Evolutionary conservation across 2,113 vertebrate genomes (phyloP), one percentile per base, ranked within the genome.

Genomic region (Pogonocichla stellata): DNA sequence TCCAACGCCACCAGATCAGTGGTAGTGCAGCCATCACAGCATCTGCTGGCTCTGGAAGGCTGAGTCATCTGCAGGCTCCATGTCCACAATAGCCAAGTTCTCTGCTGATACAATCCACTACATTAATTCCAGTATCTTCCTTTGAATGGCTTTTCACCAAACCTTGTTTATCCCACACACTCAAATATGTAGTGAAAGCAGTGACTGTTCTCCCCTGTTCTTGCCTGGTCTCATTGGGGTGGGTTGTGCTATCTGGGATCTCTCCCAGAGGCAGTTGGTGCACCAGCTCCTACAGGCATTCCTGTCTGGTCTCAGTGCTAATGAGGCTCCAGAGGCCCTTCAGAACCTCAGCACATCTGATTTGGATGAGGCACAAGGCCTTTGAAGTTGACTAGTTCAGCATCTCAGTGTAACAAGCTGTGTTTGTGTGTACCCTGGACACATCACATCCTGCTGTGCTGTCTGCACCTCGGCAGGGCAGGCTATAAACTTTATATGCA

Each of bases 131-230:
- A 77, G 40, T 16, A 43, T 34, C 19, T 45, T 38, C 85, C 93
- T 50, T 69, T 53, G 67, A 84, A 1, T 0, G 7, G 15, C 71
- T 78, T 80, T 58, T 66, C 86, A 90, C 42, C 29, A 79, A 54
- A 56, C 60, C 65, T 73, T 91, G 85, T 62, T 85, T 86, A 90
- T 66, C 65, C 64, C 67, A 91, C 92, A 34, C 48, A 56, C 86
- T 72, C 38, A 81, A 80, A 22, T 61, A 80, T 71, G 84, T 80
- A n/a, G 38, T 67, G 64, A 95, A 96, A 93, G 71, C 84, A 86
- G 84, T 2, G 36, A 51, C 45, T 97, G 94, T 83, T 96, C 90
- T 23, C 84, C 73, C 24, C 5, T 86, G 90, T 42, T 56, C 20
- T 50, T 45, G 65, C 84, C 60, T 66, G 77, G n/a, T 90, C 87